Evolutionary conservation across 2,888 invertebrate species (phyloP), one percentile per base, ranked within the genome.

Genomic region (Nomada fucata): DNA sequence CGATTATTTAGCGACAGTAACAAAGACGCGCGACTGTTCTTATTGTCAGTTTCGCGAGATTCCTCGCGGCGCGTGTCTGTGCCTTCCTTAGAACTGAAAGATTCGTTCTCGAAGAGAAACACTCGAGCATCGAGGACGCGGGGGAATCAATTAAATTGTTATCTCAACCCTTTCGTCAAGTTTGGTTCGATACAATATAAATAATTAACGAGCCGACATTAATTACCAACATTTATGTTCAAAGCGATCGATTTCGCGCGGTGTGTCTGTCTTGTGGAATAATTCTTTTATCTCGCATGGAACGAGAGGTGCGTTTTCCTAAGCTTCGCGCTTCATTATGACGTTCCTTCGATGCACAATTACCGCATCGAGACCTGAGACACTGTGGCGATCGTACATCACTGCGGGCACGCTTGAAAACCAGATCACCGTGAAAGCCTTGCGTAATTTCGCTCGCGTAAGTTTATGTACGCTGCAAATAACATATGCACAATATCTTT

Each of bases 11-110:
- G 55, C 70, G 76, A 50, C 60, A 71, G 69, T 74, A 81, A 71
- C 75, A 75, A 69, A 79, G 79, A 42, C 67, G 61, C 44, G 23
- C n/a, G 47, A 67, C 80, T 63, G 67, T 76, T 76, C 75, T 79
- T 82, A 36, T 36, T 36, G 36, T 36, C 36, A 79, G 75, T 73
- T 55, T n/a, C 50, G 26, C 59, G 59, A 55, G 50, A 18, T 42
- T 18, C 36, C 59, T 55, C 65, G 63, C 15, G 13, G 29, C 36
- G 59, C 26, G 23, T 29, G 53, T 42, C 11, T 42, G 70, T 50
- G 50, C 74, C 64, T 55, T 53, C 18, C 36, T 36, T 7, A 47
- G 55, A 20, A 47, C 42, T 18, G 55, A 53, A 52, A 57, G 63
- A 63, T 59, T 20, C 26, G n/a, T n/a, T 20, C 26, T 15, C n/a